Evolutionary conservation across 1,140 invertebrate species (phyloP), one percentile per base, ranked within the genome.

Genomic region (Euura lappo): DNA sequence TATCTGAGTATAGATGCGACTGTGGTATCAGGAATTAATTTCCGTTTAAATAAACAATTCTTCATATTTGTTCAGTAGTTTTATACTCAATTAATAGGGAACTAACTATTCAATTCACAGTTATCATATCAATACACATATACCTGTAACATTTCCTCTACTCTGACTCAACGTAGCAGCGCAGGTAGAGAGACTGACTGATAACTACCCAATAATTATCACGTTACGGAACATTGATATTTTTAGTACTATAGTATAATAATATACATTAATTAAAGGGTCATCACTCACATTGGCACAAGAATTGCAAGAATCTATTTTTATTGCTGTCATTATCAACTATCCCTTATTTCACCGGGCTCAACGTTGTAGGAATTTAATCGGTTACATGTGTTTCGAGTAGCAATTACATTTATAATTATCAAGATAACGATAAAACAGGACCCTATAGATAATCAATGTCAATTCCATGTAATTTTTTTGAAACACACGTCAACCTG

Each of bases 11-110:
- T 60, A 60, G 51, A 60, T 60, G 13, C 13, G 13, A 60, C 8
- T 60, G 8, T 47, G 46, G 69, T 72, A 60, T 68, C 44, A 60
- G 65, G 28, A 69, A 11, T 72, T 44, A 51, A 4, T 66, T 11
- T 45, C 45, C 47, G 6, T 67, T 45, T 72, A 51, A 43, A 60
- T 68, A 68, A 69, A 44, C 69, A 66, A 69, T 47, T 72, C 65
- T 42, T 28, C 28, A 28, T 28, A 28, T 28, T 1, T 28, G 28
- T 28, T 43, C 44, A 6, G 28, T n/a, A 7, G 5, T 46, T 8
- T 28, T 71, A 28, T 28, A 28, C 1, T 28, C 28, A 28, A 28
- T 60, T 47, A 60, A 6, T 42, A 71, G 10, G 13, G 3, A 60
- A 3, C 28, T 28, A 60, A 3, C 28, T 28, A 28, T 28, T 28